Evolutionary conservation across 53 echinoderm and acorn worm genomes (phyloP).

Genomic region (Actinopyga echinites): DNA sequence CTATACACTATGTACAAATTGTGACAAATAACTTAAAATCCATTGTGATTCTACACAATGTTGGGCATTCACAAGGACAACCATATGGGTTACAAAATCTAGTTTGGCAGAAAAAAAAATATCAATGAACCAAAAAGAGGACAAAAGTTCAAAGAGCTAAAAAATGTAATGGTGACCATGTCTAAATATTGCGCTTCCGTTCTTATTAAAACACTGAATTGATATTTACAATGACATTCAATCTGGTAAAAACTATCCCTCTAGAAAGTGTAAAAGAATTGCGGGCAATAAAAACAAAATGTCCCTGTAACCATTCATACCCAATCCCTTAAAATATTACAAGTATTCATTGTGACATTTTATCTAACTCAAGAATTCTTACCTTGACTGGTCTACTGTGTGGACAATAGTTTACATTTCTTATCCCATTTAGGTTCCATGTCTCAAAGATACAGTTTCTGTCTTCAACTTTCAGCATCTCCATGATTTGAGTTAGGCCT

Average conservation of each 20-base stretch:
- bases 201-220: slow-evolving; percentile 29
- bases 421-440: too few relatives aligned
- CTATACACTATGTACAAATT: slow-evolving; percentile 46
- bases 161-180: slow-evolving; percentile 38
- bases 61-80: background rate
- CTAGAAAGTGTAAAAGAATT: background rate
- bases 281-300: background rate
- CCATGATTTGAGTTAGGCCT: too few relatives aligned
- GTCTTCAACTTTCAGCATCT: too few relatives aligned
- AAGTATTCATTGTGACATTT: too few relatives aligned
- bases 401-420: too few relatives aligned
- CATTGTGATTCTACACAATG: slow-evolving; percentile 1
- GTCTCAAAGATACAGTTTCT: too few relatives aligned
- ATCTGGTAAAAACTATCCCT: slow-evolving; percentile 24
- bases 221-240: slow-evolving; percentile 9
- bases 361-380: too few relatives aligned
- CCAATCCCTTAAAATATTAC: too few relatives aligned
- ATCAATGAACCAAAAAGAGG: background rate
- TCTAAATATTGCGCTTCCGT: slow-evolving; percentile 27
- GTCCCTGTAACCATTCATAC: too few relatives aligned
- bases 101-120: slow-evolving; percentile 15
- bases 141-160: background rate
- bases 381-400: too few relatives aligned
- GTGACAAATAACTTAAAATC: slow-evolving; percentile 48
- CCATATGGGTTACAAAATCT: slow-evolving; percentile 25